phyloP scores from a whole-genome alignment of 1,140 invertebrate genomes.

The Drosophila sp. region DNA sequence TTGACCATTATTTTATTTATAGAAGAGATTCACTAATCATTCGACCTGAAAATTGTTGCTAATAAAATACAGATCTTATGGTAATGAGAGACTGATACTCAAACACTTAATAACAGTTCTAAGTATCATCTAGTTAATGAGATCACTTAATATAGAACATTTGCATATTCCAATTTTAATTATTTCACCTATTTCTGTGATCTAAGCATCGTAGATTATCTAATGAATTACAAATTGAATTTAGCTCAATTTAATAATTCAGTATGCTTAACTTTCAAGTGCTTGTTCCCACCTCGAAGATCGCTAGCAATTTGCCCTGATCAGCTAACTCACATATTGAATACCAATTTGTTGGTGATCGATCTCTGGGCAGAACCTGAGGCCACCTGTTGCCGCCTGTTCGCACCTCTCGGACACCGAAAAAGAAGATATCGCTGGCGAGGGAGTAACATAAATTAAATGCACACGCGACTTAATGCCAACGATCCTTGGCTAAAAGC shows the following conservation, averaged over 20 bases:
- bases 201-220: no score
- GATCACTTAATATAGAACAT: no score
- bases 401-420: conserved; percentile 45
- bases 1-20: no score
- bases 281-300: background rate
- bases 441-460: conserved; percentile 69
- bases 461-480: conserved; percentile 59
- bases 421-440: conserved; percentile 24
- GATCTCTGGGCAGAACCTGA: conserved; percentile 41
- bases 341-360: conserved; percentile 45
- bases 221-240: no score
- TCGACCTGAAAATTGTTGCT: no score
- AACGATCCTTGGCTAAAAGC: conserved; percentile 18
- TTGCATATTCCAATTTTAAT: no score
- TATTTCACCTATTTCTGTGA: no score
- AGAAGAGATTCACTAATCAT: no score
- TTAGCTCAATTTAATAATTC: background rate
- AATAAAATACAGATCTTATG: no score
- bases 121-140: no score
- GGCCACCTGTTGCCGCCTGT: conserved; percentile 65
- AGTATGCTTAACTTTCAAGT: background rate
- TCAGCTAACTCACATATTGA: conserved; percentile 31
- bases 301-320: conserved; percentile 20
- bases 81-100: no score
- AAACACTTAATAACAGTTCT: no score